These are phyloP conservation scores for Ochotona princeps DNA, from an alignment of 2,113 vertebrate genomes.

Conservation along the genomic window DNA sequence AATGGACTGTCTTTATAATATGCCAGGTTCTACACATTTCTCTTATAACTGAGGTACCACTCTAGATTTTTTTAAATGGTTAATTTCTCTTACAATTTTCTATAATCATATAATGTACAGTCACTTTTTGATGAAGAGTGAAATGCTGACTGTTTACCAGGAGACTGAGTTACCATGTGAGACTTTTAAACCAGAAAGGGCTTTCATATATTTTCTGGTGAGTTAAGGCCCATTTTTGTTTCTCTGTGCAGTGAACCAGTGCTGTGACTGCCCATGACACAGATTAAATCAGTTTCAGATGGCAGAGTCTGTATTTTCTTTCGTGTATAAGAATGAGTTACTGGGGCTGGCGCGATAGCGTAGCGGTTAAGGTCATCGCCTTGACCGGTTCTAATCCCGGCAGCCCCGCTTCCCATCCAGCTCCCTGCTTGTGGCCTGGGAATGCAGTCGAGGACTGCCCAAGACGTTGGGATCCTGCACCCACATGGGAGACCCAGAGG, in stretches of 20 bases:
- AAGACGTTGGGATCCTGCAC: too few relatives aligned
- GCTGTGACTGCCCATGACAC: neutral
- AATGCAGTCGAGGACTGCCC: too few relatives aligned
- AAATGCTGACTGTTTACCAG: conserved; percentile 17
- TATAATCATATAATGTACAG: neutral
- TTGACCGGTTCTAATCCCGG: too few relatives aligned
- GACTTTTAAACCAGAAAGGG: conserved; percentile 2
- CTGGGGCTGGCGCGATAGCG: neutral
- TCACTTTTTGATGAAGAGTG: neutral
- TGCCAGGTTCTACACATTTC: neutral
- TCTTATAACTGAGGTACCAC: neutral
- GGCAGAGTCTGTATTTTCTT: neutral
- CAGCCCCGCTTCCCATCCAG: too few relatives aligned
- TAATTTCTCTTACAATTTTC: neutral
- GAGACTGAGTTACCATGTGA: conserved; percentile 16
- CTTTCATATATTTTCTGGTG: neutral
- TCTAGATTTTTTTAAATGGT: neutral
- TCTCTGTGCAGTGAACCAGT: neutral
- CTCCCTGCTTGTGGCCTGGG: too few relatives aligned
- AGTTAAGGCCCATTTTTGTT: conserved; percentile 1
- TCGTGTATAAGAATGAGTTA: neutral
- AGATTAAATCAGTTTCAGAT: neutral
- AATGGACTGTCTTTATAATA: neutral
- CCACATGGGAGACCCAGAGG: too few relatives aligned
- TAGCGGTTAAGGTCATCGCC: too few relatives aligned